Base-by-base conservation (phyloP, 2,888 invertebrate species). In the Panopea generosa region DNA sequence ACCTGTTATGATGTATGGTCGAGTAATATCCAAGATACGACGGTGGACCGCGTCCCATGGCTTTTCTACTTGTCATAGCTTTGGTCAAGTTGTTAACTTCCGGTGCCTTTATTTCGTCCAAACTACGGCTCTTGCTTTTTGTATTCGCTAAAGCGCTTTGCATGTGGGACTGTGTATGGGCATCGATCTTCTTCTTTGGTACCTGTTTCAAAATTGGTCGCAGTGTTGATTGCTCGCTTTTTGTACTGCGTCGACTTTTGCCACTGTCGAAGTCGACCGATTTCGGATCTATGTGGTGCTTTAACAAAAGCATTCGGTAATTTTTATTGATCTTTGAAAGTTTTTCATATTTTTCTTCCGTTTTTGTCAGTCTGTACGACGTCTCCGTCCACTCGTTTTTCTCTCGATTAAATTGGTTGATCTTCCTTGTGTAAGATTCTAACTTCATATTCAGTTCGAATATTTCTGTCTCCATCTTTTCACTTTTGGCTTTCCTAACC, bases 361-460 rank as follows among this genome's bases (percentile, higher is more conserved):
- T 72, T 29, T 53, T 63, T 2, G 38, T 6, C 0, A 77, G 38
- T 50, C 33, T 60, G 1, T 77, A 72, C 14, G 62, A 47, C 18
- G 62, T 69, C 2, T 77, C 71, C 47, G 67, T 57, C 77, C 77
- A 81, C 22, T 75, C 72, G 0, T 62, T 24, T 40, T 69, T 71
- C 75, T 69, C 65, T 40, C 60, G 63, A 11, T 60, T 72, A 20
- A 61, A 72, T 38, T 81, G 72, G 38, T 66, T 81, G 2, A 75
- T 65, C 49, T 77, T 74, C 75, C 77, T 81, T 33, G 59, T 65
- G 27, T 70, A 70, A 9, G 81, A 77, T 45, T 81, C 81, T 0
- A 81, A 40, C 38, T 81, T 81, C 81, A 81, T 81, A 43, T 81
- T 81, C 49, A 81, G 57, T 66, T 81, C 81, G 57, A 81, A 81